Conservation (phyloP, 2,113 vertebrate genomes). For the Gambusia affinis region DNA sequence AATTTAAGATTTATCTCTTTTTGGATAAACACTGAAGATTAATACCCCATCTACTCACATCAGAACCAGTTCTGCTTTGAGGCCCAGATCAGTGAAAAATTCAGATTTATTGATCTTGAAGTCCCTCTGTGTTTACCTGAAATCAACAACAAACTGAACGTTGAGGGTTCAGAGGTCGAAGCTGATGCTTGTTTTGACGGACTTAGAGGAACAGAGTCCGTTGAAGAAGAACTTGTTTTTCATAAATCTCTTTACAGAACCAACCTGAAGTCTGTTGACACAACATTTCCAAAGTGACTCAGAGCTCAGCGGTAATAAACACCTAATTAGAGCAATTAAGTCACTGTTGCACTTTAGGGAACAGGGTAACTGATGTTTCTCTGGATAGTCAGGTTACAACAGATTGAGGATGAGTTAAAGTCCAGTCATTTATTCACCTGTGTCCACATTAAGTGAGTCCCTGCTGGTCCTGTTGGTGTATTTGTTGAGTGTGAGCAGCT, state of each 20-base stretch:
- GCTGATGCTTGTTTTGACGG: conserved; percentile 14
- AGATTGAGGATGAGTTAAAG: too few relatives aligned
- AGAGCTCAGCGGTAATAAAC: neutral
- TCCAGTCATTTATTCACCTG: too few relatives aligned
- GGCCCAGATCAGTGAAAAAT: neutral
- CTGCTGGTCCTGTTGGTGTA: neutral
- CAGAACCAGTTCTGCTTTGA: neutral
- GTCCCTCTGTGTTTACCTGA: conserved; percentile 19
- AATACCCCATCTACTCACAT: too few relatives aligned
- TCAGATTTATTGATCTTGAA: neutral
- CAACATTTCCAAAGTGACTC: neutral
- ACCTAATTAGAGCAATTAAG: too few relatives aligned
- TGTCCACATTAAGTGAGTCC: neutral
- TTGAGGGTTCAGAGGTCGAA: conserved; percentile 18
- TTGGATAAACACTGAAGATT: too few relatives aligned
- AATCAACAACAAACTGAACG: conserved; percentile 13
- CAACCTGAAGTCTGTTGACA: neutral
- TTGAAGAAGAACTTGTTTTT: neutral
- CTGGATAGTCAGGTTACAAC: too few relatives aligned
- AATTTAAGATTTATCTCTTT: too few relatives aligned
- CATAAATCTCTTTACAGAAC: neutral
- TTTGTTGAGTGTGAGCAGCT: neutral
- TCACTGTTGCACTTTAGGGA: too few relatives aligned
- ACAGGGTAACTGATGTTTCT: too few relatives aligned
- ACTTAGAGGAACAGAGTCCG: conserved; percentile 48